Base-by-base conservation (phyloP, 2,888 invertebrate genomes). In the Drosophila leonis region DNA sequence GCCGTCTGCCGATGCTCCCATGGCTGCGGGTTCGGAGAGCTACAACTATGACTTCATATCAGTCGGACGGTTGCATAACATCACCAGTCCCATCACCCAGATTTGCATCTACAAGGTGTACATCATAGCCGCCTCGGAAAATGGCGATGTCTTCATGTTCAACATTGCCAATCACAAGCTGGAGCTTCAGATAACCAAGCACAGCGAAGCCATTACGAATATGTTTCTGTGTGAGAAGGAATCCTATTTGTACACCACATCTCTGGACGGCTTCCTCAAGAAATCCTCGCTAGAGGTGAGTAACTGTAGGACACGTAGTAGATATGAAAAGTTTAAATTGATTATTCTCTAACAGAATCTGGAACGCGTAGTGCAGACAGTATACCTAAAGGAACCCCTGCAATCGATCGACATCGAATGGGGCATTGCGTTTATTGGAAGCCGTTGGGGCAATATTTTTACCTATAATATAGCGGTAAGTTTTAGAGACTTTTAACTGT, bases 391-490 rank as follows among this genome's bases (percentile, higher is more conserved):
- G 72, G 93, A 93, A 57, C 95, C 96, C 0, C 94, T 96, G 72
- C 96, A 96, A 88, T 96, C 96, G 20, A 95, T 97, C 94, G 96
- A 96, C 78, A 93, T 95, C 33, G 94, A 95, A 1, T 97, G 96
- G 96, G 95, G 95, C 75, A 94, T 94, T 7, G 94, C 96, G 41
- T 97, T 95, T 85, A 94, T 96, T 37, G 97, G 97, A 46, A 96
- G 96, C 1, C 94, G 95, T 76, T 95, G 95, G 78, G 97, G 97
- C 20, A 95, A 95, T 79, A 94, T 97, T 15, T 94, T 95, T 55
- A 95, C 95, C 75, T 96, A 95, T 91, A 94, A 95, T 83, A 94
- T 95, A 83, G 94, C 95, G 94, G 96, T 96, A 92, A 92, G 91
- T 51, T 13, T 9, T 6, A n/a, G 10, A 12, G 20, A 39, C 12